Percentiles rank a stretch among this genome's conserved stretches.
Evolutionary conservation across 2,888 invertebrate genomes (phyloP).

Genomic region (Baccha elongata): DNA sequence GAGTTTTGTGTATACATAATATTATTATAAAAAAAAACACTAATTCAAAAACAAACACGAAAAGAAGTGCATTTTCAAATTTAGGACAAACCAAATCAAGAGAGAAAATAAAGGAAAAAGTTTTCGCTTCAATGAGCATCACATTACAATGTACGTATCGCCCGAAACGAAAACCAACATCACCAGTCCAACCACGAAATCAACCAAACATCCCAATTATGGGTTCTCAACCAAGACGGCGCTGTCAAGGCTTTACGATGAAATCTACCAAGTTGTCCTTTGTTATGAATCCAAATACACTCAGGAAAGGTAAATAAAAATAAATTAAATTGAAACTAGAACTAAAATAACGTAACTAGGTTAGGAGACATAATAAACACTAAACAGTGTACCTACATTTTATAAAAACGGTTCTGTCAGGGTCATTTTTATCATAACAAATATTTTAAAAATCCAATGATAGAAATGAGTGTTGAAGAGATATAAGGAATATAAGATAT

Average conservation of each 20-base stretch:
- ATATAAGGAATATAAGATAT: conserved; percentile 28
- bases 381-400: too few species aligned
- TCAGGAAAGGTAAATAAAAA: conserved; percentile 83
- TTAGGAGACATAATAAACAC: background rate
- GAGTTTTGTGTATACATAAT: conserved; percentile 13
- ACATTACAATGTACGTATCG: conserved; percentile 60
- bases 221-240: conserved; percentile 88
- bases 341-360: too few species aligned
- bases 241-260: conserved; percentile 87
- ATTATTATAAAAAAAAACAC: background rate
- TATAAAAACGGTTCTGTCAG: conserved; percentile 23
- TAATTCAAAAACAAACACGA: too few species aligned
- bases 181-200: conserved; percentile 44
- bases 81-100: background rate
- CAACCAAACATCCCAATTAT: conserved; percentile 48
- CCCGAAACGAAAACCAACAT: conserved; percentile 50
- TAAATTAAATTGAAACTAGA: conserved; percentile 4
- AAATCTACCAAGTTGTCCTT: conserved; percentile 86
- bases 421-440: conserved; percentile 48
- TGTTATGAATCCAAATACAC: conserved; percentile 86
- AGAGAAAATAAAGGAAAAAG: conserved; percentile 15
- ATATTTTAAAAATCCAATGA: conserved; percentile 24
- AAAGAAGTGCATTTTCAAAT: conserved; percentile 14
- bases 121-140: conserved; percentile 66
- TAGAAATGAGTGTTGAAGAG: conserved; percentile 5